Percentiles rank a stretch among this genome's conserved stretches.
phyloP scores from a whole-genome alignment of 2,888 invertebrate genomes.

The Himalopsyche kuldschensis region DNA sequence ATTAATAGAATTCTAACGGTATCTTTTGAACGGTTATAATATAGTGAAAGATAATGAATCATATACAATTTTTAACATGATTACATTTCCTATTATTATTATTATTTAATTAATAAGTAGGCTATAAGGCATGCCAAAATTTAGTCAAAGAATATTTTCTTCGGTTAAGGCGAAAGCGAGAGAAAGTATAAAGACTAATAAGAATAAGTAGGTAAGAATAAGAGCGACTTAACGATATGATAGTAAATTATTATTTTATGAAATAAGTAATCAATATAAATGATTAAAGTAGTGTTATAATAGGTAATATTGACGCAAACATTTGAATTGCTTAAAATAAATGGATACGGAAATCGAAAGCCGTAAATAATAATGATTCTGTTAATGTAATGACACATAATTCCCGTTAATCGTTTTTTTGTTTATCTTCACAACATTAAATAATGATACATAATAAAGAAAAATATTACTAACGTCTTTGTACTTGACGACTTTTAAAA shows the following conservation, averaged over 20 bases:
- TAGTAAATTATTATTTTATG: not conserved
- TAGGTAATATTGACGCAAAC: not conserved
- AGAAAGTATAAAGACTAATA: not conserved
- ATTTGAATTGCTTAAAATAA: not conserved
- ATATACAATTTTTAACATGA: too few relatives aligned
- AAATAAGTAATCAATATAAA: not conserved
- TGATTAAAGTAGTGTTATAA: too few relatives aligned
- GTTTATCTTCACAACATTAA: too few relatives aligned
- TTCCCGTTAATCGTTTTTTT: too few relatives aligned
- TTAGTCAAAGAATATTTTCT: not conserved
- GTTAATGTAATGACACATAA: not conserved
- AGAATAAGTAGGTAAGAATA: not conserved
- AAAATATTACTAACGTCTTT: conserved; percentile 29
- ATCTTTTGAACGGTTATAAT: too few relatives aligned
- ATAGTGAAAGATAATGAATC: too few relatives aligned
- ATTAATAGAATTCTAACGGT: too few relatives aligned
- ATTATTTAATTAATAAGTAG: too few relatives aligned
- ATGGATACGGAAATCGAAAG: not conserved
- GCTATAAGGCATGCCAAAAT: too few relatives aligned
- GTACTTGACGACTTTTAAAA: conserved; percentile 19
- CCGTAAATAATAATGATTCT: not conserved
- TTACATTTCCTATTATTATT: too few relatives aligned
- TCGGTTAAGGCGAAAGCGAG: not conserved
- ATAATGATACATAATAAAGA: not conserved
- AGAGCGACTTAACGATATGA: too few relatives aligned